Evolutionary conservation across 2,797 vertebrate genomes (phyloP).

Genomic region (Rhinogobio ventralis): DNA sequence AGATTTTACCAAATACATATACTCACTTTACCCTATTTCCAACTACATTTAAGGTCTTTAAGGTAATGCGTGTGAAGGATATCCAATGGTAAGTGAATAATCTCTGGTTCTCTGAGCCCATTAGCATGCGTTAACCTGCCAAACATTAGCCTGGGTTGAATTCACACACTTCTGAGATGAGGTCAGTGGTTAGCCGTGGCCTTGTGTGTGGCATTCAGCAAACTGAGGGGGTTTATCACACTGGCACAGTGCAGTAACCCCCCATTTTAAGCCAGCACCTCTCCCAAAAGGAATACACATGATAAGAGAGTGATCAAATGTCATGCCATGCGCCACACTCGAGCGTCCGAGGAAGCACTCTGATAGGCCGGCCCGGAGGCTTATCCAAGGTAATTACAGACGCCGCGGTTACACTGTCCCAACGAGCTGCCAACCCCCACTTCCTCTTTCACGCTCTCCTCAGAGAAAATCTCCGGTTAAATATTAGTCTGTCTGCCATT

Average conservation of each 20-base stretch:
- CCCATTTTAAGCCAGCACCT: conserved; percentile 40
- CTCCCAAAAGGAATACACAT: conserved; percentile 39
- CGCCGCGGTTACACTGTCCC: neutral
- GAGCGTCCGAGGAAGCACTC: conserved; percentile 2
- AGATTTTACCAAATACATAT: neutral
- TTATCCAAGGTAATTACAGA: conserved; percentile 51
- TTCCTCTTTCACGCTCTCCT: neutral
- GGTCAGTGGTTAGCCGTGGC: conserved; percentile 30
- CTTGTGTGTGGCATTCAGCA: conserved; percentile 37
- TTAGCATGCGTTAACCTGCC: conserved; percentile 45
- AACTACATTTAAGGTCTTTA: conserved; percentile 23
- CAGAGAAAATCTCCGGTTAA: conserved; percentile 47
- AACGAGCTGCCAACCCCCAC: conserved; percentile 1
- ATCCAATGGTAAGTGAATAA: conserved; percentile 51
- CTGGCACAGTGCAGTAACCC: conserved; percentile 56
- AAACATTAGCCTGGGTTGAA: conserved; percentile 36
- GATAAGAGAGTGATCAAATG: conserved; percentile 57
- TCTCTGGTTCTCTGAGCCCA: conserved; percentile 25
- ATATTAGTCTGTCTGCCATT: conserved; percentile 41
- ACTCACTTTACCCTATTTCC: conserved; percentile 1
- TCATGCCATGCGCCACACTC: conserved; percentile 23
- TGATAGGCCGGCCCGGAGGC: conserved; percentile 43
- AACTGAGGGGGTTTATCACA: conserved; percentile 49
- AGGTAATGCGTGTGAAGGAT: conserved; percentile 47
- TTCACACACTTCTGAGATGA: conserved; percentile 31